Base-by-base conservation (phyloP, 2,113 vertebrate species). In the Ahaetulla prasina region DNA sequence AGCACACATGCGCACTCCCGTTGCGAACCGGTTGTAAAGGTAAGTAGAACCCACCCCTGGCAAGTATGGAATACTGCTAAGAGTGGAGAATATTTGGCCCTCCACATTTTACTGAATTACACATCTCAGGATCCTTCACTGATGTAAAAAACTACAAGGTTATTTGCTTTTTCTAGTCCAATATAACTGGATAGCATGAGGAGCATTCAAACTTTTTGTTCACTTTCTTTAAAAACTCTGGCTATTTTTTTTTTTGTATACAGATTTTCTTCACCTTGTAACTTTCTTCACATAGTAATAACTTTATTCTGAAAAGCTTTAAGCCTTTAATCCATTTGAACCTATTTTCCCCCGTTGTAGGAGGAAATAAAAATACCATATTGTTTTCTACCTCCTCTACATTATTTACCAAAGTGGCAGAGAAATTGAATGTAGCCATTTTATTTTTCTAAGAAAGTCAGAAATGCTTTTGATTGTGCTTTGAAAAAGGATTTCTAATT, bases 351-450 rank as follows among this genome's bases (percentile, higher is more conserved):
- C 93, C 60, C 43, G 68, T 92, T 90, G 90, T 95, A 91, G 90
- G 14, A 9, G 8, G 14, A 50, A 50, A 68, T 91, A 80, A 94
- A 92, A 45, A 3, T 0, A 0, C 35, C 92, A 85, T 25, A 88
- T 92, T 92, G 25, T 80, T 89, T 92, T 94, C 87, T 1, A 12
- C 52, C 47, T 74, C 86, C 86, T 80, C 60, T 50, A 45, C 22
- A 27, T 74, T 87, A 92, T 92, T 92, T 96, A n/a, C 8, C 74
- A 94, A 91, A 93, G 57, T 6, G 93, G 94, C 57, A 95, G 93
- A 80, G 92, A 68, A 93, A 95, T 89, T 89, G 14, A 91, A 47
- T 52, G 12, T 27, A 88, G 88, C 94, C 95, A 96, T 91, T 93
- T 92, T 92, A 18, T n/a, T 91, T 27, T 47, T 91, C 91, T 85